These are phyloP conservation scores for Drosophila ohnishii DNA, from an alignment of 1,140 invertebrate species.

Conservation along the genomic window DNA sequence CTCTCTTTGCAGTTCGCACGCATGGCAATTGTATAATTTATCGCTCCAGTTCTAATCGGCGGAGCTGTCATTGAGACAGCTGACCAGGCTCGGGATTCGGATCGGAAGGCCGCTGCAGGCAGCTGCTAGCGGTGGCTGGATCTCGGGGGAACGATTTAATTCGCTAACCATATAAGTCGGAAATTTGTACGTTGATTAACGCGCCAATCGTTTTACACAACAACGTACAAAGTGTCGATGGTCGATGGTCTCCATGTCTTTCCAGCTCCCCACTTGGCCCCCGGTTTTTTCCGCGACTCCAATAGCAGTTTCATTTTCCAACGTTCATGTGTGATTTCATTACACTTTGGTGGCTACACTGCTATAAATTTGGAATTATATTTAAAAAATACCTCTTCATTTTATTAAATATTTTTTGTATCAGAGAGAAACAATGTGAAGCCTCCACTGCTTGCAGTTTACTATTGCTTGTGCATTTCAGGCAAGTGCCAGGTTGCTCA, in stretches of 20 bases:
- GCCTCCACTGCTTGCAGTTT: neutral
- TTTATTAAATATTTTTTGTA: neutral
- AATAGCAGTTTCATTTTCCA: conserved; percentile 35
- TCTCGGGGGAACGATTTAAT: conserved; percentile 81
- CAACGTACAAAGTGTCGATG: conserved; percentile 76
- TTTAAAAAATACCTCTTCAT: neutral
- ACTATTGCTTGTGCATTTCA: neutral
- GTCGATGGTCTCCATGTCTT: conserved; percentile 56
- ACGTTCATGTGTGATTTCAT: conserved; percentile 73
- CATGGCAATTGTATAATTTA: conserved; percentile 81
- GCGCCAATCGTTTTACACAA: conserved; percentile 81
- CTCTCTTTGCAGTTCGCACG: conserved; percentile 63
- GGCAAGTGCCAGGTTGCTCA: too few species aligned
- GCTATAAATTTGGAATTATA: neutral
- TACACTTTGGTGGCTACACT: conserved; percentile 55
- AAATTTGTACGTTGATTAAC: conserved; percentile 81
- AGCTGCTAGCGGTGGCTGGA: conserved; percentile 20
- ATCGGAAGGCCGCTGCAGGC: neutral
- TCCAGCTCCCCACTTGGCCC: neutral
- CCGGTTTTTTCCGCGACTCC: neutral
- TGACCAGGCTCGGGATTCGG: conserved; percentile 28
- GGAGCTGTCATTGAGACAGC: conserved; percentile 61
- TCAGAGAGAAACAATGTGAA: neutral
- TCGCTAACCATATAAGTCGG: conserved; percentile 78
- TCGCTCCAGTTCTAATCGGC: conserved; percentile 80